Conservation (phyloP, 2,113 vertebrate species). For the Notarius quadriscutis region DNA sequence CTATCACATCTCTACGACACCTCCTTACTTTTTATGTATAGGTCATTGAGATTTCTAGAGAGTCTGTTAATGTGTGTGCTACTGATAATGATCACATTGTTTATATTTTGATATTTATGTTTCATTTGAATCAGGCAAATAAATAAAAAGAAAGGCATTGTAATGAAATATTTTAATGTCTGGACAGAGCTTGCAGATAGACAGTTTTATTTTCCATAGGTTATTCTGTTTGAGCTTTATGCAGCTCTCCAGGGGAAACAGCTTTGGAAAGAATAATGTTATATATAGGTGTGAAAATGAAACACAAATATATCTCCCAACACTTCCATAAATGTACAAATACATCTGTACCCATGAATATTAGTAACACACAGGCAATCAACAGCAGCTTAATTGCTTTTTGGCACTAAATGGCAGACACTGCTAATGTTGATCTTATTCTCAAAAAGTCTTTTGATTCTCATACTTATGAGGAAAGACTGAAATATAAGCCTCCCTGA, state of each 20-base stretch:
- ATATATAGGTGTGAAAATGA: not conserved
- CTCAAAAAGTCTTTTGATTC: not conserved
- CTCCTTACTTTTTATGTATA: conserved; percentile 5
- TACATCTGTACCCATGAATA: not conserved
- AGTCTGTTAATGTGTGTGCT: conserved; percentile 11
- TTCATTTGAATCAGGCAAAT: not conserved
- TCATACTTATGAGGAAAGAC: not conserved
- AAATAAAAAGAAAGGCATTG: not conserved
- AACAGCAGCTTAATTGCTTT: not conserved
- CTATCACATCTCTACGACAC: not conserved
- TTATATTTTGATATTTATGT: not conserved
- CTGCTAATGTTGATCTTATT: not conserved
- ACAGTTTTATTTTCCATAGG: not conserved
- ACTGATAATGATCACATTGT: conserved; percentile 19
- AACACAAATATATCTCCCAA: not conserved
- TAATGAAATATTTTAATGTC: not conserved
- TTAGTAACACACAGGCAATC: not conserved
- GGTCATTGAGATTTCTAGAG: conserved; percentile 26
- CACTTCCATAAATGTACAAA: not conserved
- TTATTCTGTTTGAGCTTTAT: not conserved
- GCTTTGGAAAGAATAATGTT: not conserved
- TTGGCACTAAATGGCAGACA: not conserved
- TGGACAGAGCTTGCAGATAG: not conserved
- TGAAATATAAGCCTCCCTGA: not conserved
- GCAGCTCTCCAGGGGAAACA: not conserved